Base-by-base conservation (phyloP, 2,797 vertebrate species). In the Gobio occitaniae region DNA sequence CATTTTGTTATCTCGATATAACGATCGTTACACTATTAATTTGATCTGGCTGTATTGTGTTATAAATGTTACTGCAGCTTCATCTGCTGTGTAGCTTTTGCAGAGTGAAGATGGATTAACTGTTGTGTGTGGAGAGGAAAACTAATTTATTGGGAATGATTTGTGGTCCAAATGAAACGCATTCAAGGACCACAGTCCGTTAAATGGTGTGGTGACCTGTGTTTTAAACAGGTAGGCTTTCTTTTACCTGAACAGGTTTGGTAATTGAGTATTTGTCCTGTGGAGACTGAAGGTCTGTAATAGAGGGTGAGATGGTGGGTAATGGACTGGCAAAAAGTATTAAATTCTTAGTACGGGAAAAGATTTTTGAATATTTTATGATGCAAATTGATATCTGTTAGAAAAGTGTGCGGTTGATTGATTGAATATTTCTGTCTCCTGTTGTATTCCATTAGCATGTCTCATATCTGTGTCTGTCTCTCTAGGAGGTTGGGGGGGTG, bases 401-500 rank as follows among this genome's bases (percentile, higher is more conserved):
- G 69, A 80, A 29, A 85, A 74, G 84, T 85, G 84, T 85, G 84
- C 1, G 56, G 69, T 72, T 85, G 84, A 85, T 85, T 85, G 77
- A 80, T 85, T 85, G 32, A 41, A 65, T 29, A 74, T 80, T 61
- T 85, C 54, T 74, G 77, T 79, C 76, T 84, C 83, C 65, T 84
- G 25, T 59, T 78, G 41, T 78, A 71, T 19, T 84, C 83, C 83
- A 84, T 84, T 84, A 84, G 66, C 66, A 48, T 21, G 63, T 32
- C 63, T 74, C 7, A 66, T 79, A 19, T 84, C 25, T 52, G 15
- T 80, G 36, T 59, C 15, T 82, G 15, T 71, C 44, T 80, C 6
- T 92, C 3, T 81, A 99, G 98, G 95, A 98, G 92, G 92, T 95
- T 88, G 94, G 92, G 81, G 95, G 94, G 25, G 87, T 85, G 0